Percentiles rank a stretch among this genome's conserved stretches.
Evolutionary conservation across 2,113 vertebrate species (phyloP).

Genomic region (Catharus bicknelli): DNA sequence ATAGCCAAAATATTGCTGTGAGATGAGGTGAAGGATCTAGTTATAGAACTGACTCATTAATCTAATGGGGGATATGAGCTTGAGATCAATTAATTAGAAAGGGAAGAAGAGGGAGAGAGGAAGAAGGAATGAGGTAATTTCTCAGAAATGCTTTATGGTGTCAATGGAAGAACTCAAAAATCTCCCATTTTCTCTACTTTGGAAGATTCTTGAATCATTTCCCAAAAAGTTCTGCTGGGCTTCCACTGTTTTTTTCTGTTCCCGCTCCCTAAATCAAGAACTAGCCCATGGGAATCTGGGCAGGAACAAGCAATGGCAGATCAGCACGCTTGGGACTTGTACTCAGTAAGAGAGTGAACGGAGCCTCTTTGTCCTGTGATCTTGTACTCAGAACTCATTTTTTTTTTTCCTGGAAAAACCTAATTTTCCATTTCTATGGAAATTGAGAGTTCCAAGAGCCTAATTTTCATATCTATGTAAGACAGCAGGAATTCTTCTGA

Average conservation of each 20-base stretch:
- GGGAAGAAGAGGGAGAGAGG: neutral
- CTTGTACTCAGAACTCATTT: neutral
- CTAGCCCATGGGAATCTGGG: neutral
- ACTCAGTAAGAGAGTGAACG: neutral
- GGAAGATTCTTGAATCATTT: conserved; percentile 20
- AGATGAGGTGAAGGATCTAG: neutral
- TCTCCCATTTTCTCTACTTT: neutral
- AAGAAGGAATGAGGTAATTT: neutral
- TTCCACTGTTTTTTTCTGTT: conserved; percentile 1
- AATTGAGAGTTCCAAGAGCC: neutral
- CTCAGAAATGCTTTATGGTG: neutral
- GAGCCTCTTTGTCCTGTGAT: neutral
- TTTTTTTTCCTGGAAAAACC: neutral
- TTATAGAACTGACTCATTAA: neutral
- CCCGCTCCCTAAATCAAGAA: neutral
- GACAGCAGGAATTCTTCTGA: neutral
- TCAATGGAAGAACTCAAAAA: neutral
- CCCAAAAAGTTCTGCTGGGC: neutral
- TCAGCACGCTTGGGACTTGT: neutral
- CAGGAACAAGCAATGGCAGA: neutral
- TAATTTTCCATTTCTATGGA: neutral
- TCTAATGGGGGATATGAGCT: neutral
- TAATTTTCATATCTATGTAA: neutral
- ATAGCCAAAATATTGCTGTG: neutral
- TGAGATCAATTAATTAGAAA: neutral